Base-by-base conservation (phyloP, 2,797 vertebrate species). In the Sebastes paucispinis region DNA sequence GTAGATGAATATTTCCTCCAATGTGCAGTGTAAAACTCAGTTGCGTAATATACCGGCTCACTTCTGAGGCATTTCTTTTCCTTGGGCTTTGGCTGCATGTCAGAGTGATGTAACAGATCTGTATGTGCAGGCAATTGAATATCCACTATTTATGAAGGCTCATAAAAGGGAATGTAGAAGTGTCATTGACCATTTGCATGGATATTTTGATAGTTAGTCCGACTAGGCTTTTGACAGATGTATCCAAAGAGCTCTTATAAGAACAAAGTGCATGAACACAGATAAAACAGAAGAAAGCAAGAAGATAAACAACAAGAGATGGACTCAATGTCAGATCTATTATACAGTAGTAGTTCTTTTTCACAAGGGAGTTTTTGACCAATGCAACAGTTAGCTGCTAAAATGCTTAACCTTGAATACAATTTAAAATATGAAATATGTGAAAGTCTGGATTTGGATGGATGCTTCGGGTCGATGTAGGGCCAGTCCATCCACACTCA, bases 71-170 rank as follows among this genome's bases (percentile, higher is more conserved):
- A 18, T 71, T 64, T 70, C 31, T 73, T 69, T 72, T 79, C 69
- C 25, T n/a, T 2, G 32, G 59, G 65, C 18, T 31, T 77, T 79
- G 52, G 58, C 81, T 81, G 67, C 77, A 68, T 75, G 66, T 87
- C 79, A 77, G 80, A 78, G 58, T 89, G 88, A 90, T 89, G 90
- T 82, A 89, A 90, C 63, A 64, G 58, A 81, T 83, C 85, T 80
- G 63, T 73, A 55, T 81, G 75, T 77, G 47, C 68, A 58, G 76
- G 87, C 76, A 87, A 87, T 75, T 77, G 66, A 55, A 14, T 54
- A 71, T 86, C 80, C 55, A 86, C 43, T 84, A 87, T 90, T 90
- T 65, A 90, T 90, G 68, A 82, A 79, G 59, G 34, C 58, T 88
- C 67, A 75, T 85, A 66, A 89, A 88, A 89, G 76, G 36, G 72